Conservation (phyloP, 2,888 invertebrate species). For the Polydrusus cervinus region DNA sequence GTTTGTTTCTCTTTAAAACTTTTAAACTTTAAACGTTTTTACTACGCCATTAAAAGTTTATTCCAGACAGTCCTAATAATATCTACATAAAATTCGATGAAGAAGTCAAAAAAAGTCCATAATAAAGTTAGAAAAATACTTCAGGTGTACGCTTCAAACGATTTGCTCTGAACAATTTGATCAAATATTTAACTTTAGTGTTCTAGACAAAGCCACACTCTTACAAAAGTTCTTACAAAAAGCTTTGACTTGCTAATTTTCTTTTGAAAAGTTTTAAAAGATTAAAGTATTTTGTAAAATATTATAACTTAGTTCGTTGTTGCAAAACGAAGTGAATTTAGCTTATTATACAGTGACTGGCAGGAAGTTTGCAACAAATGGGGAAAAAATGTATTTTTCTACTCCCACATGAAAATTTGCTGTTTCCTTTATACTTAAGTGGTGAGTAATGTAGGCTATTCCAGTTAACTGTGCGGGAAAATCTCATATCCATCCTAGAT, state of each 20-base stretch:
- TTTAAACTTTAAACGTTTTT: slow-evolving; percentile 1
- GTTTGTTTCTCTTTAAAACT: not conserved
- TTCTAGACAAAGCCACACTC: slow-evolving; percentile 23
- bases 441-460: too few species aligned
- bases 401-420: too few species aligned
- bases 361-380: too few species aligned
- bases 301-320: too few species aligned
- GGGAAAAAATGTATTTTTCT: too few species aligned
- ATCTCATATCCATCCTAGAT: too few species aligned
- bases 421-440: too few species aligned
- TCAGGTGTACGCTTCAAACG: slow-evolving; percentile 28
- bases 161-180: slow-evolving; percentile 28
- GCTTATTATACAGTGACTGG: too few species aligned
- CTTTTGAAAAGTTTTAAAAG: not conserved
- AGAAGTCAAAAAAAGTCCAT: slow-evolving; percentile 11
- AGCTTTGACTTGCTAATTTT: slow-evolving; percentile 12
- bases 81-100: slow-evolving; percentile 1
- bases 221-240: slow-evolving; percentile 9
- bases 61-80: slow-evolving; percentile 2
- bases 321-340: too few species aligned
- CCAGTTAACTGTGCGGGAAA: too few species aligned
- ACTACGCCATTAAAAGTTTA: slow-evolving; percentile 19
- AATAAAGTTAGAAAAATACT: slow-evolving; percentile 8
- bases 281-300: not conserved
- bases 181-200: slow-evolving; percentile 36